Percentiles rank a stretch among this genome's conserved stretches.
Conservation (phyloP, 2,113 vertebrate genomes). For the Chroicocephalus ridibundus region DNA sequence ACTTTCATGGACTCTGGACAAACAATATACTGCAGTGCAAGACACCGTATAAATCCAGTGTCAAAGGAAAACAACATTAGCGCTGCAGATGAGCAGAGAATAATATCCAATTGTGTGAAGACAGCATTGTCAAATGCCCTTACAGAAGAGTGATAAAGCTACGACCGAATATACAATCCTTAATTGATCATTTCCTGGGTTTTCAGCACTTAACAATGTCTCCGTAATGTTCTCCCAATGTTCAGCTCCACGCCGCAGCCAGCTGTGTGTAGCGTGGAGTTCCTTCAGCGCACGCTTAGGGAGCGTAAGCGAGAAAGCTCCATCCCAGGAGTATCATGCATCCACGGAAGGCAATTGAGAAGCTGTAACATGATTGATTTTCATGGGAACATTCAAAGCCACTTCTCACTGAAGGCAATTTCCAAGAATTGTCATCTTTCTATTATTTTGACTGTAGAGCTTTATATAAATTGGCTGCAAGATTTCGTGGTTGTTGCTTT, state of each 20-base stretch:
- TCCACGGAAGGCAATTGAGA: not conserved
- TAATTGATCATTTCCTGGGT: not conserved
- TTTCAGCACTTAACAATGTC: not conserved
- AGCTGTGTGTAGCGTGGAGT: not conserved
- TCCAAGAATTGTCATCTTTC: conserved; percentile 27
- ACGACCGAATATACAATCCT: rapidly evolving
- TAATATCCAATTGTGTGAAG: not conserved
- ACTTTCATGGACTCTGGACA: not conserved
- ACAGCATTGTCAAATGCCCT: not conserved
- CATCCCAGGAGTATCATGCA: not conserved
- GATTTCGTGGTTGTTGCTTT: not conserved
- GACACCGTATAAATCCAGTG: not conserved
- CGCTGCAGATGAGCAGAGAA: not conserved
- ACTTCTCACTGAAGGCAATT: conserved; percentile 53
- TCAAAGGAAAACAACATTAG: not conserved
- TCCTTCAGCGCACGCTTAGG: not conserved
- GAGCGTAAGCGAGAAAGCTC: not conserved
- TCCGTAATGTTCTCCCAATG: not conserved
- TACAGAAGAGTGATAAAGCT: not conserved
- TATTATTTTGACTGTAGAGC: not conserved
- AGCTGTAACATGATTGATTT: conserved; percentile 44
- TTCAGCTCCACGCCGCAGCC: not conserved
- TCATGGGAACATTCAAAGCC: conserved; percentile 56
- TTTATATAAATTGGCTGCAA: conserved; percentile 13
- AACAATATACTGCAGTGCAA: not conserved